Conservation (phyloP, 1,140 invertebrate genomes). For the Drosophila virilis region DNA sequence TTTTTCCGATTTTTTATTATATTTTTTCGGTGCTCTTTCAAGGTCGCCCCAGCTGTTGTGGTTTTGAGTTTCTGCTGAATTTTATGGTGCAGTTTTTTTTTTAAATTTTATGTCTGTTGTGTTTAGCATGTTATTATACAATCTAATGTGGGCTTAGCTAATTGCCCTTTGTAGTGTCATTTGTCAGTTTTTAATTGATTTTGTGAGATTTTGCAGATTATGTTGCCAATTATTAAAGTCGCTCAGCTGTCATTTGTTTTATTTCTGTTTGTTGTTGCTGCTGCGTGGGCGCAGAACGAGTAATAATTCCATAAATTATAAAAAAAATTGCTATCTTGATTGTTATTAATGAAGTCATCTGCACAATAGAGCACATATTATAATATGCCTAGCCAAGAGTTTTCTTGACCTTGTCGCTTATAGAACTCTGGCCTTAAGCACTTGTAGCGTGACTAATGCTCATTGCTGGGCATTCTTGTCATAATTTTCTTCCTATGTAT, state of each 20-base stretch:
- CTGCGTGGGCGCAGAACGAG: background rate
- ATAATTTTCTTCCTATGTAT: background rate
- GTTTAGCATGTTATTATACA: conserved; percentile 25
- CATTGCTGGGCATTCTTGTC: background rate
- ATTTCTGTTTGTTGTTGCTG: background rate
- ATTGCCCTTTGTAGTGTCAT: conserved; percentile 1
- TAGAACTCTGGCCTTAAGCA: conserved; percentile 9
- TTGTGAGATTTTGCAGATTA: conserved; percentile 8
- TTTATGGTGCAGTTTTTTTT: conserved; percentile 33
- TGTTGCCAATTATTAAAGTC: conserved; percentile 10
- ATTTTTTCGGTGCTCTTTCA: conserved; percentile 31
- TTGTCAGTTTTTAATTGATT: conserved; percentile 17
- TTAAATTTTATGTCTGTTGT: conserved; percentile 2
- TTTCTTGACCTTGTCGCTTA: background rate
- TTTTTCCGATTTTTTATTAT: conserved; percentile 8
- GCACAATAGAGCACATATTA: background rate
- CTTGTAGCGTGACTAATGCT: background rate
- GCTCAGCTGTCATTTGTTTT: background rate
- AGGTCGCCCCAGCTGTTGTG: conserved; percentile 30
- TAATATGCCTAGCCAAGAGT: background rate
- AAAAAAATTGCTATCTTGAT: too few species aligned
- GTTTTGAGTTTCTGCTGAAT: conserved; percentile 30
- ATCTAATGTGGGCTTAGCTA: conserved; percentile 20
- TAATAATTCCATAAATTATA: background rate
- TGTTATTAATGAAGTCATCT: background rate